Conservation (phyloP, 2,797 vertebrate species). For the Tauraco hartlaubi region DNA sequence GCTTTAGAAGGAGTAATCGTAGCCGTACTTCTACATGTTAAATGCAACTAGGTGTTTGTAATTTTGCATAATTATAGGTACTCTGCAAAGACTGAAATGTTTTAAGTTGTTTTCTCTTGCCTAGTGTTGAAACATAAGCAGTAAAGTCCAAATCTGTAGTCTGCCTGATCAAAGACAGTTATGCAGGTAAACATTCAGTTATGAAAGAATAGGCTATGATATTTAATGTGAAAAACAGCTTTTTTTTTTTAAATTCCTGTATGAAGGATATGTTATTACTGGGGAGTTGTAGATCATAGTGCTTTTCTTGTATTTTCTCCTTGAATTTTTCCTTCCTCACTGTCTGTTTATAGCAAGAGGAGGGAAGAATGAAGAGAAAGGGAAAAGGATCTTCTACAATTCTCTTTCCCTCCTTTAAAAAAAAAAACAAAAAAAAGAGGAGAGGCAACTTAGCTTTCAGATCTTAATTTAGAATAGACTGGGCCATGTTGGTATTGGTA, state of each 20-base stretch:
- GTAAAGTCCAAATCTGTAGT: not conserved
- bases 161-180: not conserved
- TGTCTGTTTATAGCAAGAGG: not conserved
- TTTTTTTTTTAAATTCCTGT: not conserved
- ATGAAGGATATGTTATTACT: not conserved
- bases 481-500: rapidly evolving
- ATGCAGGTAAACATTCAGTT: not conserved
- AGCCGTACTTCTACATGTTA: not conserved
- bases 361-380: not conserved
- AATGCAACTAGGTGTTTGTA: not conserved
- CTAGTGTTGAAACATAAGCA: not conserved
- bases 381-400: not conserved
- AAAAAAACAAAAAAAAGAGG: too few species aligned
- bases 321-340: not conserved
- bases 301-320: not conserved
- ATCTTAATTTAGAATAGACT: not conserved
- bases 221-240: not conserved
- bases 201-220: not conserved
- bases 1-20: not conserved
- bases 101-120: not conserved
- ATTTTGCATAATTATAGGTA: not conserved
- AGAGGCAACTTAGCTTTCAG: not conserved
- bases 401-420: not conserved
- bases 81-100: not conserved
- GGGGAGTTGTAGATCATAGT: not conserved